Base-by-base conservation (phyloP, 2,113 vertebrate genomes). In the Scomber colias region DNA sequence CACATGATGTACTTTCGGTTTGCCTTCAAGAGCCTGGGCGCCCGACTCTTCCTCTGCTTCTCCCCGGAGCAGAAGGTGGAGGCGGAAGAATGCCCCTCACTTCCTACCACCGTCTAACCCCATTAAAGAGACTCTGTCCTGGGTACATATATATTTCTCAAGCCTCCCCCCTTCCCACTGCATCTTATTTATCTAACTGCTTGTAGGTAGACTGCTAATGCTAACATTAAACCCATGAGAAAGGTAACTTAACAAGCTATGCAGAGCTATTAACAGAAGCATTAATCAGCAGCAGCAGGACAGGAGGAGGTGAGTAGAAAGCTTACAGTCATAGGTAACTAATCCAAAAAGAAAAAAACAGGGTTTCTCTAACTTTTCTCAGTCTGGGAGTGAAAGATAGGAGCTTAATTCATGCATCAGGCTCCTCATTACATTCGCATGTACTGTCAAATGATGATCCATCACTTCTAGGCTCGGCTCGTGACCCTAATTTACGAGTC, bases 1-100 rank as follows among this genome's bases (percentile, higher is more conserved):
- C 98, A 99, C 87, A 75, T 95, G 27, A 99, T 99, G 98, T 99
- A 99, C 95, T 98, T 99, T 91, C 94, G 95, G 75, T 99, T 95
- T 92, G 97, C 98, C 73, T 97, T 97, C 73, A 97, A 96, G 91
- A 97, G 75, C 88, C 92, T 99, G 71, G 95, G 97, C 65, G 95
- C 69, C 62, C 95, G 95, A 14, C 93, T 98, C 15, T 96, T 99
- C 92, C 88, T 94, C 70, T 99, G 97, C 89, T 94, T 94, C 92
- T 94, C 94, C 12, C 91, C 93, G 21, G 95, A 95, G 89, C 93
- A 93, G 82, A 95, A 95, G 78, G 77, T 76, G 10, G 93, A 94
- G 64, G 45, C 70, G 2, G 84, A 19, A 0, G 91, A 92, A 16
- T 71, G 55, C 45, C 86, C 89, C 83, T 94, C 93, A 11, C 92